Evolutionary conservation across 64 coral and sea anemone genomes (phyloP), one percentile per base, ranked within the genome.

Genomic region (Orbicella faveolata): DNA sequence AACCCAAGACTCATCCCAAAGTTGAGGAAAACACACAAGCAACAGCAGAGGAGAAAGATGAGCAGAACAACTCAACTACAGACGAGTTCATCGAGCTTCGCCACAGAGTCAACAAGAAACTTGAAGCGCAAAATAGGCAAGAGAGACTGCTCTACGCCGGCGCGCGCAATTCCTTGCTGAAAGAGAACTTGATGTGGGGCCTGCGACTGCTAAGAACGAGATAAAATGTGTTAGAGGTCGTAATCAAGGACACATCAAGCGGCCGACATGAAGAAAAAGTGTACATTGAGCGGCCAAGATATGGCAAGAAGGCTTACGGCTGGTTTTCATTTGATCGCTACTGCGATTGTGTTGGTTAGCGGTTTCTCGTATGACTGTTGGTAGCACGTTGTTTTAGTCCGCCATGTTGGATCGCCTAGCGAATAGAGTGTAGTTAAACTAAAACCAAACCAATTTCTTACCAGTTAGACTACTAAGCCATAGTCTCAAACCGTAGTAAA

Each of bases 61-160:
- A 68, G 53, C 36, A 65, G 23, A 44, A 85, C 20, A 67, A 52
- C 21, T 48, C 36, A 51, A 52, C 82, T 23, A 52, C n/a, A 72
- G 64, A 85, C 18, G 65, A 85, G 30, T 23, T 72, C 51, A 85
- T 23, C 1, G 65, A 85, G 44, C 82, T 85, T 72, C 61, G 62
- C 1, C n/a, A 68, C 20, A 85, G 65, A 72, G 82, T 73, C 13
- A 85, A 73, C 11, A 73, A 66, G 37, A 72, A 85, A 30, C 63
- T 85, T 12, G 82, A 67, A 12, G 8, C 68, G 65, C 23, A 52
- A 70, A 70, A 70, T 70, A 23, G 55, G 1, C 33, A 82, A 65
- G 33, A 61, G 63, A 64, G 73, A 85, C 82, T 73, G 21, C 25
- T 70, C 8, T n/a, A 26, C 9, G n/a, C 21, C 4, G 67, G 67